These are phyloP conservation scores for Turdus rufiventris DNA, from an alignment of 2,113 vertebrate species.

Conservation along the genomic window DNA sequence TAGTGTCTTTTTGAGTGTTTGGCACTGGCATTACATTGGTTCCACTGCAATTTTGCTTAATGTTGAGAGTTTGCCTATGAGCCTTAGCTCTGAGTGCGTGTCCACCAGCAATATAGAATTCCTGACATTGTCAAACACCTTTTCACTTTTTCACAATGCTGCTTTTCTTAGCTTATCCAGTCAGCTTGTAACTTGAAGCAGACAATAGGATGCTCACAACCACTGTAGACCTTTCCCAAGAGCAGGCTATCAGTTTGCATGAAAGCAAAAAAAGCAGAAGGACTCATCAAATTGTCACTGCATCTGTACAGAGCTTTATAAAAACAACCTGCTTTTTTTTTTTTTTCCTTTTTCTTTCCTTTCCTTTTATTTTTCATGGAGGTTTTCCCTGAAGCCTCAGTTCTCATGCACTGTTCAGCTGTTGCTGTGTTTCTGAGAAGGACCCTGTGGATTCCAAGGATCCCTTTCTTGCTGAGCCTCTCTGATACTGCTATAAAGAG, in stretches of 20 bases:
- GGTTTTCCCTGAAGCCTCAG: constrained; percentile 49
- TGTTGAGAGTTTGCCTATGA: background rate
- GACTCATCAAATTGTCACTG: constrained; percentile 39
- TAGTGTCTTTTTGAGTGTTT: background rate
- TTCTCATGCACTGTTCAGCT: constrained; percentile 44
- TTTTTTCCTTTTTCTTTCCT: background rate
- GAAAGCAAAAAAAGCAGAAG: constrained; percentile 17
- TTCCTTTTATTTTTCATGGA: constrained; percentile 61
- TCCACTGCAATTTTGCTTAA: background rate
- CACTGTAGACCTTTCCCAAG: constrained; percentile 10
- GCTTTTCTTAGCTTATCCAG: background rate
- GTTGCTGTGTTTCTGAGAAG: constrained; percentile 25
- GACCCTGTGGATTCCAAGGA: constrained; percentile 7
- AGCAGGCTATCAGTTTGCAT: constrained; percentile 33
- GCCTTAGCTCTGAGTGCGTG: background rate
- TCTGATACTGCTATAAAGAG: constrained; percentile 26
- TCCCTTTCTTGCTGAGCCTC: constrained; percentile 8
- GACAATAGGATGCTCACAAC: background rate
- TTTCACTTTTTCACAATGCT: background rate
- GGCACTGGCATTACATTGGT: background rate
- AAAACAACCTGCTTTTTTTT: background rate
- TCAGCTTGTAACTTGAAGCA: constrained; percentile 15
- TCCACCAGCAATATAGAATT: background rate
- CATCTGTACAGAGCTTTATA: constrained; percentile 17
- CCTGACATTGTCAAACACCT: background rate